Base-by-base conservation (phyloP, 2,113 vertebrate genomes). In the Pseudopipra pipra region DNA sequence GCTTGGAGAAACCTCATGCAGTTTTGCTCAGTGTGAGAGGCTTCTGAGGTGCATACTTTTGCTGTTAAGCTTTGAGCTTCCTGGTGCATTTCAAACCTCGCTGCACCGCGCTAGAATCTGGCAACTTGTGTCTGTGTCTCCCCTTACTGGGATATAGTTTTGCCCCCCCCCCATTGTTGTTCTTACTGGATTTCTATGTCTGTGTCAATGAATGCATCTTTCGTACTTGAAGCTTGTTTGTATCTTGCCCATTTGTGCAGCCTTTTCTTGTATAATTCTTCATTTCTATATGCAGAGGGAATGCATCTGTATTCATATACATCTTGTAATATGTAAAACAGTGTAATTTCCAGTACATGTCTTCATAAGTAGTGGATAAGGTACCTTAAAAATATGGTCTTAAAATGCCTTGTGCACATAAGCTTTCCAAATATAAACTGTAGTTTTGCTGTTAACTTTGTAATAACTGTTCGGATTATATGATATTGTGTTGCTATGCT, bases 161-260 rank as follows among this genome's bases (percentile, higher is more conserved):
- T 82, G 12, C 12, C 14, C 15, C 20, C 13, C 4, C 17, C 2
- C 9, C 20, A 2, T 43, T 51, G 35, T 44, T 59, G 14, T 46
- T 81, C 46, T 31, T 3, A 2, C 12, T 65, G 35, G 11, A 39
- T 62, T 76, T 90, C 19, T n/a, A 4, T 73, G 71, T 85, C 20
- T 49, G 8, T 19, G 25, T 31, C 25, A 37, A 4, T 30, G 12
- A 47, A 14, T 41, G 19, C 10, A 33, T 44, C 21, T 81, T 54
- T n/a, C 37, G 51, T 61, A 37, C 16, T 7, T 55, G 14, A 55
- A 31, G 8, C 8, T 68, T 0, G 0, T 22, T 73, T 67, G 2
- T 61, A n/a, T 17, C 19, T 59, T 72, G 5, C 13, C 27, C 4
- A 18, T 24, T 75, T 89, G 8, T 52, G 14, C 24, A 33, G 3